A percentile compares a stretch with the other conserved stretches of the same genome.
Evolutionary conservation across 2,797 vertebrate genomes (phyloP).

Genomic region (Champsocephalus esox): DNA sequence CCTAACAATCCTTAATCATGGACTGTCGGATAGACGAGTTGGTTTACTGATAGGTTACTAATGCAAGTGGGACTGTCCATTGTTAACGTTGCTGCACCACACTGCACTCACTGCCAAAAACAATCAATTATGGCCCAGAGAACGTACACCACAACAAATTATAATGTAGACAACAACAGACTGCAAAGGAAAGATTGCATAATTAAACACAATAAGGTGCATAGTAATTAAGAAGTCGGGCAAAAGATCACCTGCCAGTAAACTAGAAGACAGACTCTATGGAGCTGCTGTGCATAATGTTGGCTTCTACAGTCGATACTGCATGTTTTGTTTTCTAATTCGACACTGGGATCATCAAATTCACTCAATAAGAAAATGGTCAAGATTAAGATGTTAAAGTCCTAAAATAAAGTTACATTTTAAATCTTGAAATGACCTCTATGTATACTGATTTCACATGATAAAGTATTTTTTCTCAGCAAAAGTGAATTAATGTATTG

Average conservation of each 20-base stretch:
- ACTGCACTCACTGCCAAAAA: constrained; percentile 34
- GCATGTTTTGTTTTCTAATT: not conserved
- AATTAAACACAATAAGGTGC: constrained; percentile 53
- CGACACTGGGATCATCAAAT: not conserved
- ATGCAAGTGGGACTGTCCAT: constrained; percentile 6
- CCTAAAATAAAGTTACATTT: not conserved
- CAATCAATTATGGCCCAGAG: constrained; percentile 50
- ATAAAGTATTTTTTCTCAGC: not conserved
- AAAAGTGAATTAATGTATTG: not conserved
- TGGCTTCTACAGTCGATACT: constrained; percentile 2
- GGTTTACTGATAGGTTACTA: not conserved
- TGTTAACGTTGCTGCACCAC: constrained; percentile 29
- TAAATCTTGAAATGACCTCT: not conserved
- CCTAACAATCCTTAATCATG: not conserved
- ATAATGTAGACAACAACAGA: constrained; percentile 39
- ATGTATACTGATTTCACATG: not conserved
- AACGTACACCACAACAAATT: constrained; percentile 33
- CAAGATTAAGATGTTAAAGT: not conserved
- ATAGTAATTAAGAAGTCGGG: constrained; percentile 44
- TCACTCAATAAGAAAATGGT: not conserved
- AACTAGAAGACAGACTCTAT: constrained; percentile 23
- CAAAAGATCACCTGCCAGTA: constrained; percentile 42
- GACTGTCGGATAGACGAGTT: not conserved
- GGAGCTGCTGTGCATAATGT: constrained; percentile 20
- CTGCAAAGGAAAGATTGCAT: constrained; percentile 42